A percentile compares a stretch with the other conserved stretches of the same genome.
Conservation (phyloP, 1,140 invertebrate species). For the Aradophagus sp. region DNA sequence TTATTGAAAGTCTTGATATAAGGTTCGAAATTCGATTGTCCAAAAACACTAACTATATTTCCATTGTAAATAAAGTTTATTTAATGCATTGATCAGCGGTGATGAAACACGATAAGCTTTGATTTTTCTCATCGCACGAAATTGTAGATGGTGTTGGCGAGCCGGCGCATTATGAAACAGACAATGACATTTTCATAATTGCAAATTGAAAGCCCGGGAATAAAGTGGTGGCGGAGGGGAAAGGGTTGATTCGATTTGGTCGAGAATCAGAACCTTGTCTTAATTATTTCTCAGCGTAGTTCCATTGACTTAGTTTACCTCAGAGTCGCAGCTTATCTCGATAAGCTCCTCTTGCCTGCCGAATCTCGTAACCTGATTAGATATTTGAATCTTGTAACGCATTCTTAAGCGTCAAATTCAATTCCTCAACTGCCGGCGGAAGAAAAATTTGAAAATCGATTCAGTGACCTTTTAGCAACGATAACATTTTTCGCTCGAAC, state of each 20-base stretch:
- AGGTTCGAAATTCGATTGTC: too few species aligned
- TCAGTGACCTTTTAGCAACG: too few species aligned
- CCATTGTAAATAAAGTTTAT: too few species aligned
- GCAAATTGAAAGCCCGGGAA: slow-evolving; percentile 7
- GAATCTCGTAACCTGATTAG: slow-evolving; percentile 58
- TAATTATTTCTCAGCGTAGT: slow-evolving; percentile 54
- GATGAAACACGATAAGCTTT: too few species aligned
- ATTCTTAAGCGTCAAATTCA: slow-evolving; percentile 22
- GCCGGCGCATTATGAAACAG: slow-evolving; percentile 4
- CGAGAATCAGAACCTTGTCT: slow-evolving; percentile 29
- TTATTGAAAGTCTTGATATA: too few species aligned
- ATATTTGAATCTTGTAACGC: slow-evolving; percentile 52
- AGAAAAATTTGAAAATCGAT: too few species aligned
- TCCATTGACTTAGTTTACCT: slow-evolving; percentile 39
- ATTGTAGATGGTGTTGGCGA: too few species aligned
- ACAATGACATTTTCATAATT: slow-evolving; percentile 18
- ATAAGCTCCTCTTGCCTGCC: slow-evolving; percentile 48
- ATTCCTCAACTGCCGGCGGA: too few species aligned
- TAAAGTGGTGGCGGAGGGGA: neutral
- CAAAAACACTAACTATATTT: too few species aligned
- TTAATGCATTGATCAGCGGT: too few species aligned
- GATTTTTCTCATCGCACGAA: too few species aligned
- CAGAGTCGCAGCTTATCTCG: slow-evolving; percentile 50
- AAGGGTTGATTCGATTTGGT: neutral
- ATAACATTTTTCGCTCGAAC: too few species aligned